A percentile compares a stretch with the other conserved stretches of the same genome.
These are phyloP conservation scores for Caenorhabditis auriculariae DNA, from an alignment of 2,888 invertebrate genomes.

Conservation along the genomic window DNA sequence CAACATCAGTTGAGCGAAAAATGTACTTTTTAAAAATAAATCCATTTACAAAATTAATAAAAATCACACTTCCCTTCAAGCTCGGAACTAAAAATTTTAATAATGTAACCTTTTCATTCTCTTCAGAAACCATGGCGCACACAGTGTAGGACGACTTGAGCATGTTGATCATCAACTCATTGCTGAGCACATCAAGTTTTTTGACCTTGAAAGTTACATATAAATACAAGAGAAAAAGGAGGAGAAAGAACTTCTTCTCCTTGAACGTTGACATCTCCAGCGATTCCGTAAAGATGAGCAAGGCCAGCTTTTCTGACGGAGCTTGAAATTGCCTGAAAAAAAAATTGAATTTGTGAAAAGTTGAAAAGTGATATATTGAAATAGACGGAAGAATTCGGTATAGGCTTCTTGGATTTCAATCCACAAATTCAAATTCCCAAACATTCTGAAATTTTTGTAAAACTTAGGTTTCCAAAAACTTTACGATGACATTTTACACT, in stretches of 20 bases:
- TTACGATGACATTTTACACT: too few species aligned
- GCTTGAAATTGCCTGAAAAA: conserved; percentile 81
- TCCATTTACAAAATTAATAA: not conserved
- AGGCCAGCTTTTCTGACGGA: conserved; percentile 75
- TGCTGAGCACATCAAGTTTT: conserved; percentile 91
- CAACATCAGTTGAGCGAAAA: too few species aligned
- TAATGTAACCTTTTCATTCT: conserved; percentile 77
- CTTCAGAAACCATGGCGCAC: conserved; percentile 88
- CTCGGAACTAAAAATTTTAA: too few species aligned
- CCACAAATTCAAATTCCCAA: too few species aligned
- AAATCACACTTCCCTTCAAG: too few species aligned
- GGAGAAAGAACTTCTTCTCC: conserved; percentile 78
- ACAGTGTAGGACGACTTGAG: conserved; percentile 88
- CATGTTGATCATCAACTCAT: conserved; percentile 97
- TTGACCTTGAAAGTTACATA: conserved; percentile 70
- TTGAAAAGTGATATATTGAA: too few species aligned
- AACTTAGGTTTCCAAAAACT: too few species aligned
- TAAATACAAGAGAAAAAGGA: not conserved
- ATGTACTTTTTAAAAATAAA: not conserved
- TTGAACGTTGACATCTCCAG: conserved; percentile 86
- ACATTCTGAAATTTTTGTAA: too few species aligned
- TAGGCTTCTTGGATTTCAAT: too few species aligned
- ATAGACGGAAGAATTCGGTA: too few species aligned
- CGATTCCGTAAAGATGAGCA: conserved; percentile 50
- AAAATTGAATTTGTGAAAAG: not conserved